These are phyloP conservation scores for Cheilosia scutellata DNA, from an alignment of 2,888 invertebrate species.

Conservation along the genomic window DNA sequence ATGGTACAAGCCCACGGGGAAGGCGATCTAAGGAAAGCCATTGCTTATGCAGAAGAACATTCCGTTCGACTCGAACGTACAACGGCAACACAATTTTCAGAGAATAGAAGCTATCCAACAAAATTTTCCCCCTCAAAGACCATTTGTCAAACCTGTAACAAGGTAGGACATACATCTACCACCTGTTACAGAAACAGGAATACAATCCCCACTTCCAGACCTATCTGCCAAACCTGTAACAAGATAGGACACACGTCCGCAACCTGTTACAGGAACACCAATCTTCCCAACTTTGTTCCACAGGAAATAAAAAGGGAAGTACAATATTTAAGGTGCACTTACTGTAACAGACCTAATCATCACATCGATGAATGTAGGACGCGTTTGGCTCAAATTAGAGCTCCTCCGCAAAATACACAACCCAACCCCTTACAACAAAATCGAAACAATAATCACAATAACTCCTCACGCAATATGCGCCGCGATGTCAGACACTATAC, in stretches of 20 bases:
- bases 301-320: neutral
- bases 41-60: conserved; percentile 8
- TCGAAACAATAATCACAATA: neutral
- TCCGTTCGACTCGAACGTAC: neutral
- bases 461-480: neutral
- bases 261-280: conserved; percentile 1
- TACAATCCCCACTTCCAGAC: neutral
- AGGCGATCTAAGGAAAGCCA: neutral
- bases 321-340: neutral
- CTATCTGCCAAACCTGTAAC: conserved; percentile 1
- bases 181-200: neutral
- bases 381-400: neutral
- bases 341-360: neutral
- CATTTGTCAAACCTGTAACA: neutral
- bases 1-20: conserved; percentile 1
- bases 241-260: neutral
- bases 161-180: too few species aligned
- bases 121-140: neutral
- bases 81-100: neutral
- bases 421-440: neutral
- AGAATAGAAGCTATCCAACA: neutral
- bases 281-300: neutral
- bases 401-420: neutral
- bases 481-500: neutral
- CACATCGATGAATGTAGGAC: neutral